Percentiles rank a stretch among this genome's conserved stretches.
Conservation (phyloP, 2,797 vertebrate species). For the Pseudochromis fuscus region DNA sequence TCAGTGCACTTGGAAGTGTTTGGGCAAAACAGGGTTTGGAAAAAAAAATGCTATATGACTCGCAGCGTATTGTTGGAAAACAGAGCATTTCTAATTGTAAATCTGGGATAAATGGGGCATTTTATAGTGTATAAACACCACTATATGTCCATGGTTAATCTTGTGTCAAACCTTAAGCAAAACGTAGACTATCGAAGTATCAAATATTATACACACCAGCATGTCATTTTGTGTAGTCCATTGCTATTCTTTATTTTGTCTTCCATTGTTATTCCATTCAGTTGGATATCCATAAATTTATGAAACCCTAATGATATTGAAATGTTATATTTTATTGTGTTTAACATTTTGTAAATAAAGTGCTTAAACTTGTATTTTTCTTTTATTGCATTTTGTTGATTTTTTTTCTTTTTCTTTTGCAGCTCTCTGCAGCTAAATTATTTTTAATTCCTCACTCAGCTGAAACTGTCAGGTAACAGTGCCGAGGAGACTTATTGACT, state of each 20-base stretch:
- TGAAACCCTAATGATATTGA: slow-evolving; percentile 87
- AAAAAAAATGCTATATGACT: slow-evolving; percentile 85
- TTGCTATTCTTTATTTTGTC: slow-evolving; percentile 76
- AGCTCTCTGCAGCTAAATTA: neutral
- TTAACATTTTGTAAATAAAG: slow-evolving; percentile 93
- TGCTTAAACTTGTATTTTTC: slow-evolving; percentile 82
- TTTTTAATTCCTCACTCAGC: slow-evolving; percentile 47
- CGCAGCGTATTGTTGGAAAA: slow-evolving; percentile 81
- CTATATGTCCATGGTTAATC: slow-evolving; percentile 81
- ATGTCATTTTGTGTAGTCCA: slow-evolving; percentile 84
- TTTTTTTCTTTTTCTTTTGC: neutral
- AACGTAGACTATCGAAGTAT: slow-evolving; percentile 84
- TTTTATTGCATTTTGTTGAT: slow-evolving; percentile 56
- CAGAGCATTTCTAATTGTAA: slow-evolving; percentile 79
- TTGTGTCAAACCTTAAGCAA: slow-evolving; percentile 84
- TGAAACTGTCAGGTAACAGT: slow-evolving; percentile 59
- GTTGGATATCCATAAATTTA: slow-evolving; percentile 86
- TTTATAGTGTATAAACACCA: slow-evolving; percentile 79
- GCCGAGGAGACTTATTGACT: slow-evolving; percentile 70
- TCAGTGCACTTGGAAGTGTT: slow-evolving; percentile 84
- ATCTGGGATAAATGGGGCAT: slow-evolving; percentile 80
- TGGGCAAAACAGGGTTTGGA: slow-evolving; percentile 84
- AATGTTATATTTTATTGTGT: slow-evolving; percentile 93
- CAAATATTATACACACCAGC: slow-evolving; percentile 85
- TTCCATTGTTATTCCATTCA: slow-evolving; percentile 82